Base-by-base conservation (phyloP, 30 jellyfish, hydroid and myxozoan genomes). In the Aurelia sp. region DNA sequence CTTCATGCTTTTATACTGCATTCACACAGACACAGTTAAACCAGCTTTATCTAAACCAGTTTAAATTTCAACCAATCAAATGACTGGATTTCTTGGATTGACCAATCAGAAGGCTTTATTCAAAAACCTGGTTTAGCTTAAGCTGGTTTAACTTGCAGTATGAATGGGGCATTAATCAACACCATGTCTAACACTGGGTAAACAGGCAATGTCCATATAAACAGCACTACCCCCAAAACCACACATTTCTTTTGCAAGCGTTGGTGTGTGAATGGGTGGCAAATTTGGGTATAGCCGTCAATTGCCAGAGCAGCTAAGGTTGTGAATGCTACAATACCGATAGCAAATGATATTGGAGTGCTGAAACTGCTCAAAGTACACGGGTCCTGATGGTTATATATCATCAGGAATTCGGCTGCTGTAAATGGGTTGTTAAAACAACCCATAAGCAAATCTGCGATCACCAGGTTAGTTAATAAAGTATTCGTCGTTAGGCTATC, bases 291-390 rank as follows among this genome's bases (percentile, higher is more conserved):
- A 35, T 66, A 82, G 9, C 91, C 66, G 40, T 82, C 91, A 19
- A 82, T 44, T 0, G 91, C 85, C 35, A 82, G 85, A 4, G 53
- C 66, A 17, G 91, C 81, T 13, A 82, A 61, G 9, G 91, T 82
- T 74, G 57, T 41, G 62, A 82, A 71, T 30, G 91, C 71, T 6
- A 59, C 79, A 3, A 66, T 71, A 13, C 85, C 91, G 78, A 82
- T 11, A 13, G 18, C 40, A 18, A 53, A 70, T 37, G 91, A 82
- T 4, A 82, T 61, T 3, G 91, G 85, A 40, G 73, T 71, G 77
- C 68, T 82, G 30, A 82, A 33, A 11, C 15, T 50, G 15, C 73
- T 51, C 20, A 82, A 4, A 19, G 20, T 16, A 71, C 91, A 82
- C 0, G 85, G 66, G 40, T 59, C 79, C 33, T 70, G 59, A 4